These are phyloP conservation scores for Lerista edwardsae DNA, from an alignment of 2,797 vertebrate genomes.

Conservation along the genomic window DNA sequence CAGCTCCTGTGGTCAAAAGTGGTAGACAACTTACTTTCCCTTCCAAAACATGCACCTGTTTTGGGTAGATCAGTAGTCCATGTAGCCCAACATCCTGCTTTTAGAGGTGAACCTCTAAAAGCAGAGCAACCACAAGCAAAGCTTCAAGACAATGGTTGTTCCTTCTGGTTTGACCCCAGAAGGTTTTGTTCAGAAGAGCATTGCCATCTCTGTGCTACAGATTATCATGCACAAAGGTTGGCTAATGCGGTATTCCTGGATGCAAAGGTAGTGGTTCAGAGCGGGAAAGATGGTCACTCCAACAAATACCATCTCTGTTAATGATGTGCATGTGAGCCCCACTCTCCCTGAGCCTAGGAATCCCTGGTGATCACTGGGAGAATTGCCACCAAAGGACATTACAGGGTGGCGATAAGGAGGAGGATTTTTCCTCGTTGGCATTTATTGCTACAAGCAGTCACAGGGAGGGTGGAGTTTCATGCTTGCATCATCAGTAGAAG, in stretches of 20 bases:
- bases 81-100: not conserved
- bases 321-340: too few species aligned
- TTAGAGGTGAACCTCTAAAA: not conserved
- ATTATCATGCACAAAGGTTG: not conserved
- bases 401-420: too few species aligned
- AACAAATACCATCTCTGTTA: too few species aligned
- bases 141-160: not conserved
- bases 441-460: too few species aligned
- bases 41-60: not conserved
- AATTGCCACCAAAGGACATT: too few species aligned
- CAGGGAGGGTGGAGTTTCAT: too few species aligned
- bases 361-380: too few species aligned
- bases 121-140: not conserved
- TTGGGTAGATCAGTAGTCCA: not conserved
- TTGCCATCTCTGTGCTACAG: not conserved
- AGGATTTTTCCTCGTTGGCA: too few species aligned
- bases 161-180: not conserved
- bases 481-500: too few species aligned
- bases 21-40: not conserved
- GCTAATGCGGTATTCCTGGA: not conserved
- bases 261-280: too few species aligned
- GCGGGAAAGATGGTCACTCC: too few species aligned
- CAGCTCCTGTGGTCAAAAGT: conserved; percentile 5
- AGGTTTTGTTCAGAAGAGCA: not conserved
- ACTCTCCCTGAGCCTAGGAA: too few species aligned